A percentile compares a stretch with the other conserved stretches of the same genome.
These are phyloP conservation scores for Chelmon rostratus DNA, from an alignment of 2,797 vertebrate species.

Conservation along the genomic window DNA sequence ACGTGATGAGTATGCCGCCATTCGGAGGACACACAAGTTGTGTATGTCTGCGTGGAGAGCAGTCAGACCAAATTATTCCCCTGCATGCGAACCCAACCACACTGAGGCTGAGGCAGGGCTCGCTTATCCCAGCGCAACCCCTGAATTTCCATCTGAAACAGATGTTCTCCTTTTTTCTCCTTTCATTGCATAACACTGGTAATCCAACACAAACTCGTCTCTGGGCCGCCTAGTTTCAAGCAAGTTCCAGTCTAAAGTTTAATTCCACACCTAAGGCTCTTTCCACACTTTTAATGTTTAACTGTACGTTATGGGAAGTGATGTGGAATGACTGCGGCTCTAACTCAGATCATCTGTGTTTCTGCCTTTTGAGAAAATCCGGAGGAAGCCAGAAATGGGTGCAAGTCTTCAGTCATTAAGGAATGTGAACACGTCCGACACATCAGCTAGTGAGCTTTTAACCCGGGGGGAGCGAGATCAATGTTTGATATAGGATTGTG, in stretches of 20 bases:
- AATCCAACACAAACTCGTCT: constrained; percentile 70
- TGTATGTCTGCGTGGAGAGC: constrained; percentile 67
- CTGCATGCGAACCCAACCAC: constrained; percentile 81
- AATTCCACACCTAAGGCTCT: constrained; percentile 35
- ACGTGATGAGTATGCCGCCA: constrained; percentile 38
- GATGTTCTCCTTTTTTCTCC: constrained; percentile 73
- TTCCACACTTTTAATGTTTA: constrained; percentile 53
- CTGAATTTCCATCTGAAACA: constrained; percentile 80
- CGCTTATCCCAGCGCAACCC: constrained; percentile 67
- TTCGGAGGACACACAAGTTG: constrained; percentile 67
- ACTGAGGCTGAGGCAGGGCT: constrained; percentile 65
- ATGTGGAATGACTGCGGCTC: constrained; percentile 19
- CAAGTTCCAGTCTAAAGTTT: constrained; percentile 24
- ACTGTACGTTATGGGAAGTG: constrained; percentile 20
- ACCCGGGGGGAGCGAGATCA: constrained; percentile 10
- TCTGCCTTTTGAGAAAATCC: constrained; percentile 12
- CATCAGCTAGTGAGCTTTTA: constrained; percentile 12
- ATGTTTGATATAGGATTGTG: constrained; percentile 16
- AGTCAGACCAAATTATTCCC: constrained; percentile 68
- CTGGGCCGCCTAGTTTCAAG: constrained; percentile 37
- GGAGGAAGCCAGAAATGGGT: constrained; percentile 4
- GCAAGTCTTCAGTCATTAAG: constrained; percentile 22
- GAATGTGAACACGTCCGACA: constrained; percentile 18
- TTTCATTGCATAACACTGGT: constrained; percentile 80
- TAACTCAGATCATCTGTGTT: constrained; percentile 11